These are phyloP conservation scores for Ichneumoninae sp. DNA, from an alignment of 2,888 invertebrate species.

Conservation along the genomic window DNA sequence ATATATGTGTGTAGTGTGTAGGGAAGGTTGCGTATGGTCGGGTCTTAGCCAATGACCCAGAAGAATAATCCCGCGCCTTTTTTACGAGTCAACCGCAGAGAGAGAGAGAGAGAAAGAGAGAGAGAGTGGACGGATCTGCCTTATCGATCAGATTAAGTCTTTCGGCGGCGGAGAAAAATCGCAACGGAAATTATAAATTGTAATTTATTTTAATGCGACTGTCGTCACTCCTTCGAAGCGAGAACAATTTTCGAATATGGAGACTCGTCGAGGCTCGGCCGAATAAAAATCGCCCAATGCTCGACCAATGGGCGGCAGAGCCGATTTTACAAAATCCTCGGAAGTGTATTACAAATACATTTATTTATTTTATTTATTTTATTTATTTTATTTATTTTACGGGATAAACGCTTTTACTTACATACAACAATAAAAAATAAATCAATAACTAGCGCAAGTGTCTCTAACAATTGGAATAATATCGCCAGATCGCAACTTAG, in stretches of 20 bases:
- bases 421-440: too few species aligned
- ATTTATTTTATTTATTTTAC: too few species aligned
- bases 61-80: constrained; percentile 18
- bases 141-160: constrained; percentile 12
- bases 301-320: too few species aligned
- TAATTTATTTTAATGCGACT: constrained; percentile 1
- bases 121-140: not conserved
- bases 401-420: too few species aligned
- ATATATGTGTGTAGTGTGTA: not conserved
- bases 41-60: constrained; percentile 41
- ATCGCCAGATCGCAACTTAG: too few species aligned
- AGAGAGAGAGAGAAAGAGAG: too few species aligned
- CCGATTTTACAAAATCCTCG: too few species aligned
- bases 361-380: too few species aligned
- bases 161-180: not conserved
- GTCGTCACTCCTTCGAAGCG: not conserved
- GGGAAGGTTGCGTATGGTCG: constrained; percentile 36
- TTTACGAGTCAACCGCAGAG: not conserved
- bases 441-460: too few species aligned
- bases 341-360: too few species aligned
- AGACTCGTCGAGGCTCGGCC: not conserved
- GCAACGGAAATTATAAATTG: not conserved
- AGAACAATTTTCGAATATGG: not conserved
- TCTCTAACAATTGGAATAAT: too few species aligned
- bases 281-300: too few species aligned